phyloP scores from a whole-genome alignment of 2,113 vertebrate genomes.

The Salminus brasiliensis region DNA sequence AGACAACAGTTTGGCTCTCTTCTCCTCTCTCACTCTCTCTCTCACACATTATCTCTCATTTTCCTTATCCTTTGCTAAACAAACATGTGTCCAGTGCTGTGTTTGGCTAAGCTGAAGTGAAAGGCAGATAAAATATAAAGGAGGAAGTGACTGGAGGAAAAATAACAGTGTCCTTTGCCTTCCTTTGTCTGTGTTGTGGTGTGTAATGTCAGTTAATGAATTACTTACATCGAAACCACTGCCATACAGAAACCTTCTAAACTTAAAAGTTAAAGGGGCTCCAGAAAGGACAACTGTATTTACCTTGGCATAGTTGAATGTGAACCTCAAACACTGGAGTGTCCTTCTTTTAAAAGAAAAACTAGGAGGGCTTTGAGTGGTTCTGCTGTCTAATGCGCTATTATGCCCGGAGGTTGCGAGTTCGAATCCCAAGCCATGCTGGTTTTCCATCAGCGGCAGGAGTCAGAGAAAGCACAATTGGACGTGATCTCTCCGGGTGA shows the following conservation, averaged over 20 bases:
- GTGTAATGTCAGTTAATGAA: conserved; percentile 9
- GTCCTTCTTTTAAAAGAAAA: too few relatives aligned
- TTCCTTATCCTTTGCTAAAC: not conserved
- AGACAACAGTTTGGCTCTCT: not conserved
- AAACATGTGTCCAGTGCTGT: conserved; percentile 7
- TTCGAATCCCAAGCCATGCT: too few relatives aligned
- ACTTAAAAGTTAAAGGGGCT: too few relatives aligned
- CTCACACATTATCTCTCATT: not conserved
- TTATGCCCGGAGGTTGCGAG: too few relatives aligned
- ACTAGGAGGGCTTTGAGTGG: too few relatives aligned
- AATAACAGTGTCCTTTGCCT: conserved; percentile 27
- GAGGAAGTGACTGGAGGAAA: conserved; percentile 21
- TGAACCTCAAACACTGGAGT: too few relatives aligned
- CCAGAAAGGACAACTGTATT: too few relatives aligned
- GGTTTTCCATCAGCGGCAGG: too few relatives aligned
- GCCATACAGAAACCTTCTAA: not conserved
- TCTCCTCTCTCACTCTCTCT: not conserved
- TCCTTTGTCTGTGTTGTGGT: not conserved
- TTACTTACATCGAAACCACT: not conserved
- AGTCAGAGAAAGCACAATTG: too few relatives aligned
- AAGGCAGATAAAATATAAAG: conserved; percentile 11
- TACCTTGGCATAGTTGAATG: too few relatives aligned
- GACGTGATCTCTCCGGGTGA: too few relatives aligned
- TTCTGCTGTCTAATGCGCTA: too few relatives aligned
- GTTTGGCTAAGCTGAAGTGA: not conserved